Evolutionary conservation across 2,113 vertebrate species (phyloP).

Genomic region (Mus musculus): GRCm39 chr13:28462001-28462500

Average conservation of each 20-base stretch:
- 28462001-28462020: not conserved
- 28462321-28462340: not conserved
- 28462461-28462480: not conserved
- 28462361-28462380: not conserved
- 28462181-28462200: not conserved
- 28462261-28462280: not conserved
- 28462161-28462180: not conserved
- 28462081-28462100: not conserved
- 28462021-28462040: not conserved
- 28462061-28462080: not conserved
- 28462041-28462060: rapidly evolving
- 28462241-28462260: not conserved
- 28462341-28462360: not conserved
- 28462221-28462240: not conserved
- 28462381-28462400: not conserved
- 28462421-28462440: conserved; percentile 24
- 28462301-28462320: not conserved
- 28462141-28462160: not conserved
- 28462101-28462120: not conserved
- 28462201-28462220: not conserved
- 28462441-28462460: conserved; percentile 9
- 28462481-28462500: not conserved
- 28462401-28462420: not conserved
- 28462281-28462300: not conserved
- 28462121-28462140: not conserved